These are phyloP conservation scores for Drosophila peninsularis DNA, from an alignment of 2,888 invertebrate genomes.

Conservation along the genomic window DNA sequence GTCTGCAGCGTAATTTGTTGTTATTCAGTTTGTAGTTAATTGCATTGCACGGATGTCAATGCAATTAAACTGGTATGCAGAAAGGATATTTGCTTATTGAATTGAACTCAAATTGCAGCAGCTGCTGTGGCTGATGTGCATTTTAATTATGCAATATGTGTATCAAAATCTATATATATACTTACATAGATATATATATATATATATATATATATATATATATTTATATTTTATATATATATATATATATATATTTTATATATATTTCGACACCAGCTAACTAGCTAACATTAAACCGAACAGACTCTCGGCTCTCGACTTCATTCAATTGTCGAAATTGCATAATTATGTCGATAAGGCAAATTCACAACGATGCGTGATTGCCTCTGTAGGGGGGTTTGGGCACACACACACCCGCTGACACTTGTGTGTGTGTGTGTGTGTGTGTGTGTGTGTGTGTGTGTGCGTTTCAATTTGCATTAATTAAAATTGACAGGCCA, in stretches of 20 bases:
- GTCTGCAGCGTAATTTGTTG: constrained; percentile 40
- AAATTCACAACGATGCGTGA: constrained; percentile 50
- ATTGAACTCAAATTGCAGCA: constrained; percentile 17
- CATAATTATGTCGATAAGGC: constrained; percentile 73
- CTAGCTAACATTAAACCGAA: constrained; percentile 32
- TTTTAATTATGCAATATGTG: constrained; percentile 40
- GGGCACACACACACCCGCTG: neutral
- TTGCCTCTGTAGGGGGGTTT: constrained; percentile 7
- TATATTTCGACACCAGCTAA: constrained; percentile 25
- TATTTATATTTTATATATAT: neutral
- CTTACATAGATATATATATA: neutral
- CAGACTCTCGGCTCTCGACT: constrained; percentile 42
- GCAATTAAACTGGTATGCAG: constrained; percentile 28
- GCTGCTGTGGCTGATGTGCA: constrained; percentile 30
- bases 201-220: too few relatives aligned
- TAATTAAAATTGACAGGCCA: constrained; percentile 64
- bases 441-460: constrained; percentile 28
- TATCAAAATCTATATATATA: neutral
- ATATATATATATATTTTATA: neutral
- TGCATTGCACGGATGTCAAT: constrained; percentile 17
- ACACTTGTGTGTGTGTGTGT: neutral
- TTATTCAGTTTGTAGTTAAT: constrained; percentile 37
- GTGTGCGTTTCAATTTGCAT: constrained; percentile 59
- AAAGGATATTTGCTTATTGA: constrained; percentile 38
- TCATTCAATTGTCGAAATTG: constrained; percentile 65